Conservation (phyloP, 2,888 invertebrate species). For the Escarpia spicata region DNA sequence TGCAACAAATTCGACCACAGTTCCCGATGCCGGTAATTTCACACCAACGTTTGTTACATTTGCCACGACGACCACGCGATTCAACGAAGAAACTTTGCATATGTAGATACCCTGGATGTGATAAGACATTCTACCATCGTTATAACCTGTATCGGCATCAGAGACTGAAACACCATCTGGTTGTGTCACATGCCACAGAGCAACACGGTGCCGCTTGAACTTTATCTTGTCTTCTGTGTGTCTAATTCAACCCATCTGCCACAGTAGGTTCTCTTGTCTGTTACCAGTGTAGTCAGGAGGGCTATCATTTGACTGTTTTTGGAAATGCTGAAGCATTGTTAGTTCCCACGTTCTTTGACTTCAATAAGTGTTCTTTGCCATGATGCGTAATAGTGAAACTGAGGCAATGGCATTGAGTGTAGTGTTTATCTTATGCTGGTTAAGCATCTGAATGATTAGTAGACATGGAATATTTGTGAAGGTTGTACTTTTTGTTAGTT, state of each 20-base stretch:
- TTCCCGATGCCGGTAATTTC: neutral
- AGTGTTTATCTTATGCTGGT: too few species aligned
- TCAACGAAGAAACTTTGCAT: neutral
- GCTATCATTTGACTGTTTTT: neutral
- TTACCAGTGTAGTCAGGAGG: neutral
- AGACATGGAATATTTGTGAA: neutral
- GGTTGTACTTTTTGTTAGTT: neutral
- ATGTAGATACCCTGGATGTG: conserved; percentile 1
- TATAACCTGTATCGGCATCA: neutral
- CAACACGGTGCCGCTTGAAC: neutral
- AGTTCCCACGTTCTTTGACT: neutral
- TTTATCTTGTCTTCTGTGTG: neutral
- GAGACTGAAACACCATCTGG: neutral
- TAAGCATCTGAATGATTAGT: neutral
- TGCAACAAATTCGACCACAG: neutral
- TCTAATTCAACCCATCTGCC: neutral
- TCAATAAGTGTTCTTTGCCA: neutral
- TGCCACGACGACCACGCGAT: neutral
- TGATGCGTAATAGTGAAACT: neutral
- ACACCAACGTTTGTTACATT: neutral
- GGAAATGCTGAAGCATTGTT: neutral
- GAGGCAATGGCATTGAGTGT: neutral
- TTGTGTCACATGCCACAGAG: neutral
- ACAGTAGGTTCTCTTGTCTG: neutral
- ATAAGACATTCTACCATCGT: neutral